phyloP scores from a whole-genome alignment of 2,113 vertebrate genomes.

The Mirounga angustirostris region DNA sequence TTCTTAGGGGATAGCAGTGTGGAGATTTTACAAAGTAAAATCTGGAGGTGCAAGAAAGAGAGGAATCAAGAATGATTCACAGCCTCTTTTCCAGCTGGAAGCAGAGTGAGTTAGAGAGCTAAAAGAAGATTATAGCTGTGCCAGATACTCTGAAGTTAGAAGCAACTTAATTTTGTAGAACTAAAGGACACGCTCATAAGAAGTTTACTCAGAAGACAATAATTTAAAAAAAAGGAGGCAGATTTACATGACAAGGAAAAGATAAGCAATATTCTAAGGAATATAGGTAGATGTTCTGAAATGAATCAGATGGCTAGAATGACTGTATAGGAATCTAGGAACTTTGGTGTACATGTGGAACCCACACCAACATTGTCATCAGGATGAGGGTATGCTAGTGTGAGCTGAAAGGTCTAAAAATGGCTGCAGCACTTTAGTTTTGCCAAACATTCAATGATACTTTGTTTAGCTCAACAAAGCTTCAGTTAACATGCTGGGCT shows the following conservation, averaged over 20 bases:
- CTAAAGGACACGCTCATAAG: neutral
- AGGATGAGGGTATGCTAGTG: fast-evolving
- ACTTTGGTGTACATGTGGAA: neutral
- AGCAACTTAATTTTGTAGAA: neutral
- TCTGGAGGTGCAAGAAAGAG: neutral
- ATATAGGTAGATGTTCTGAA: neutral
- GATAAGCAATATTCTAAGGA: neutral
- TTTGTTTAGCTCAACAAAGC: neutral
- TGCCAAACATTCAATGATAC: neutral
- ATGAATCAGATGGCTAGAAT: neutral
- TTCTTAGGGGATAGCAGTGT: neutral
- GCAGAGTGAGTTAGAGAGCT: neutral
- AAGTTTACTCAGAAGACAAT: neutral
- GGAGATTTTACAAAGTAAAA: neutral
- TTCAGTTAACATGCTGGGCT: neutral
- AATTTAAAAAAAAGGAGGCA: neutral
- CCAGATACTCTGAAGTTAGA: neutral
- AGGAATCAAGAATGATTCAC: neutral
- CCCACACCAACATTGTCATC: neutral
- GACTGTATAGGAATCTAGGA: neutral
- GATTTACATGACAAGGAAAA: neutral
- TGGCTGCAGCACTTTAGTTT: neutral
- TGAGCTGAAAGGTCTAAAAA: neutral
- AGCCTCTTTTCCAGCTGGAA: neutral
- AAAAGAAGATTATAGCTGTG: neutral